phyloP scores from a whole-genome alignment of 2,888 invertebrate genomes.

The Eupithecia abbreviata region DNA sequence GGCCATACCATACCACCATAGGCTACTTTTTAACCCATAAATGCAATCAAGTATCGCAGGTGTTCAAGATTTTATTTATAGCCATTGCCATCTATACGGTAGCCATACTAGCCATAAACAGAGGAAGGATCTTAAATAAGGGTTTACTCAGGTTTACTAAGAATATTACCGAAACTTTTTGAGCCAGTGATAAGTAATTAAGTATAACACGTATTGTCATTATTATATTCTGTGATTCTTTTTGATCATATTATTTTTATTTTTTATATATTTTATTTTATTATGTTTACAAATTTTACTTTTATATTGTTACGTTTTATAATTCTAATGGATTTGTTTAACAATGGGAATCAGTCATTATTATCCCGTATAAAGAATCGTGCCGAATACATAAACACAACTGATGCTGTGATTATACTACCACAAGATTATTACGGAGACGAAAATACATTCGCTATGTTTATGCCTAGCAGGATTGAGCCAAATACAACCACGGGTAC shows the following conservation, averaged over 20 bases:
- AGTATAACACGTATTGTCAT: too few species aligned
- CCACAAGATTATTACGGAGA: conserved; percentile 51
- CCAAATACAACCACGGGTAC: background rate
- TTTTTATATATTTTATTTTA: background rate
- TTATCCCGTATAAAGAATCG: conserved; percentile 52
- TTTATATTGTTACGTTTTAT: conserved; percentile 10
- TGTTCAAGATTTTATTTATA: too few species aligned
- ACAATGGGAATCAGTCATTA: conserved; percentile 30
- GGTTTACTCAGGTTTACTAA: too few species aligned
- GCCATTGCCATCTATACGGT: too few species aligned
- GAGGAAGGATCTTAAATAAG: too few species aligned
- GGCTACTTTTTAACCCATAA: too few species aligned
- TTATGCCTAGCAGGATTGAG: background rate
- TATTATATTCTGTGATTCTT: background rate
- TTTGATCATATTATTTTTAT: background rate
- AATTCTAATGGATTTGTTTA: conserved; percentile 1
- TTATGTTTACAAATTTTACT: conserved; percentile 14
- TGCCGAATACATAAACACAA: conserved; percentile 42
- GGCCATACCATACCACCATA: too few species aligned
- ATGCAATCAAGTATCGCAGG: too few species aligned
- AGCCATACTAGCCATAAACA: too few species aligned
- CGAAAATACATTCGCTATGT: conserved; percentile 23
- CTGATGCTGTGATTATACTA: conserved; percentile 41
- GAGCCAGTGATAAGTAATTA: too few species aligned
- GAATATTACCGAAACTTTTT: too few species aligned